Base-by-base conservation (phyloP, 1,140 invertebrate genomes). In the Oryzaephilus surinamensis region DNA sequence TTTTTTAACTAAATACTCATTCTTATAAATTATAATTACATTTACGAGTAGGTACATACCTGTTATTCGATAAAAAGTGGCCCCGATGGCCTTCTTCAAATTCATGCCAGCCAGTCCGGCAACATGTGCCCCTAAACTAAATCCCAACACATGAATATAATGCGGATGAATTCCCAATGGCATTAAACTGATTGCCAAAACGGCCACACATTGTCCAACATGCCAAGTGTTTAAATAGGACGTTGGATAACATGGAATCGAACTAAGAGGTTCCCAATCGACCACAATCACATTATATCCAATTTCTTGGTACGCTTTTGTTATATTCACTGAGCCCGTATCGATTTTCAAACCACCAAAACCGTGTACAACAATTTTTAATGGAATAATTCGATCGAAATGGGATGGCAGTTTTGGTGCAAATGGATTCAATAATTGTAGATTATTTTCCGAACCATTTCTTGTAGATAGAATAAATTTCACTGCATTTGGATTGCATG, bases 91-190 rank as follows among this genome's bases (percentile, higher is more conserved):
- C 20, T 51, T 53, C 26, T 50, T 37, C 2, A 60, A 35, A 26
- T 57, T 50, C 32, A 48, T 48, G 1, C 76, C 75, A 2, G 73
- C 67, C 41, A 74, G 73, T 13, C 76, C 74, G 4, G 74, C 71
- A 17, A 77, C 66, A 41, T 79, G 75, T 1, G 76, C 74, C 3
- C 77, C 77, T 2, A 79, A 58, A 41, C 73, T 77, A 56, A 77
- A 77, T 1, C 77, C 77, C 42, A 79, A 68, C n/a, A 78, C 48
- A 50, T 79, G 76, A 26, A 69, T 60, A 20, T 58, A 52, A 23
- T 35, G 20, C 3, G 58, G 48, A 0, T 52, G 26, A 0, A 69
- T 49, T 17, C 58, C 53, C 6, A 61, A 46, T 6, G 46, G 35
- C 17, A 51, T 34, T 13, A 64, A 33, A 24, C 51, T 54, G 1